These are phyloP conservation scores for Gymnobelideus leadbeateri DNA, from an alignment of 2,113 vertebrate genomes.

Conservation along the genomic window DNA sequence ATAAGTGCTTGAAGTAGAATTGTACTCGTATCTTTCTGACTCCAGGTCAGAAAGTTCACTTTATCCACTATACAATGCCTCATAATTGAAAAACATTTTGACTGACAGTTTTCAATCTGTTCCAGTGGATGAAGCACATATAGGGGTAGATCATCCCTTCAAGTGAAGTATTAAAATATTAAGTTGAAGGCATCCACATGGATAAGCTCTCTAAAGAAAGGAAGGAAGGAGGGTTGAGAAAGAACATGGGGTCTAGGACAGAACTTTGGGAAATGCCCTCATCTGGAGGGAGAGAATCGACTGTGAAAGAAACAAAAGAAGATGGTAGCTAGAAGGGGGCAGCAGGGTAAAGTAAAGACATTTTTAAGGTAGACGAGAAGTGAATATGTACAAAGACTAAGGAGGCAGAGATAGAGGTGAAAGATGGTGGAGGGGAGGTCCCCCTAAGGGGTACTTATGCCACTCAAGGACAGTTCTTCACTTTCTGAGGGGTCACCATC, in stretches of 20 bases:
- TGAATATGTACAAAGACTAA: neutral
- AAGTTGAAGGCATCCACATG: neutral
- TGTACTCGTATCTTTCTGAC: neutral
- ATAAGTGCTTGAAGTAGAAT: neutral
- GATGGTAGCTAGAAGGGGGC: neutral
- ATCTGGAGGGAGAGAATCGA: neutral
- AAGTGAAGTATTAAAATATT: neutral
- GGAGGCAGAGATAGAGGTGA: neutral
- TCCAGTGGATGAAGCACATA: neutral
- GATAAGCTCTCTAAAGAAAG: neutral
- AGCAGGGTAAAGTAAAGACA: neutral
- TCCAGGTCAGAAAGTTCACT: neutral
- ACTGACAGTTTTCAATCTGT: neutral
- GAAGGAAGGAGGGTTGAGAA: neutral
- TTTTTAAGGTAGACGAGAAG: neutral
- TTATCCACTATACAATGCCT: neutral
- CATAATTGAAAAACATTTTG: neutral
- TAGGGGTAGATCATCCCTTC: neutral
- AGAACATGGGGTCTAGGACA: neutral
- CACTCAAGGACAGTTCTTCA: neutral
- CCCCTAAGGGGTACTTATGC: too few species aligned
- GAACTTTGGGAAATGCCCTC: neutral
- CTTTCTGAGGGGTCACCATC: constrained; percentile 64
- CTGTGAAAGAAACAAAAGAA: neutral
- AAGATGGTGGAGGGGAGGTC: neutral